Evolutionary conservation across 2,797 vertebrate genomes (phyloP).

Genomic region (Muscicapa striata): DNA sequence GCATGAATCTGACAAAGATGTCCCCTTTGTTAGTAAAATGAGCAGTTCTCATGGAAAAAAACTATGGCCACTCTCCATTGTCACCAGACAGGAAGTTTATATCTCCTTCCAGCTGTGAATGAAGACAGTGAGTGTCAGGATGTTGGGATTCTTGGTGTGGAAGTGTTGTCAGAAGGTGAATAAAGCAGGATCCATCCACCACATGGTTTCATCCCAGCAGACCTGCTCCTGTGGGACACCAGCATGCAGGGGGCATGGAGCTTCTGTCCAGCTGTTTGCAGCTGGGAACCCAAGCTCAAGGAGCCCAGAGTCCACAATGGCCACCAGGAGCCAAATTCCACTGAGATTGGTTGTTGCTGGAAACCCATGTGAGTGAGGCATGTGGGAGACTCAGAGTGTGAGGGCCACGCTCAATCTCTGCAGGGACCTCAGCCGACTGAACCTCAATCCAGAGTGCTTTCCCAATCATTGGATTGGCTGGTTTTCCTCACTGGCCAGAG

Average conservation of each 20-base stretch:
- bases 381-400: background rate
- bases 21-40: background rate
- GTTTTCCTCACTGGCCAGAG: background rate
- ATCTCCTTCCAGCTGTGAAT: background rate
- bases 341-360: background rate
- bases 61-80: rapidly evolving
- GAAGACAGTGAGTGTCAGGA: background rate
- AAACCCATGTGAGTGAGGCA: rapidly evolving
- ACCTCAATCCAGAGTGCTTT: background rate
- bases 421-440: background rate
- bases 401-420: background rate
- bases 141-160: background rate
- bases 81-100: background rate
- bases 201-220: background rate
- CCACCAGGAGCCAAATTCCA: background rate
- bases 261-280: background rate
- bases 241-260: background rate
- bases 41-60: background rate
- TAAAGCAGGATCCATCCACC: background rate
- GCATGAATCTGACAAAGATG: background rate
- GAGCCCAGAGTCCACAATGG: background rate
- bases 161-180: background rate
- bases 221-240: background rate
- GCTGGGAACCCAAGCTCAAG: background rate
- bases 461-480: background rate